A percentile compares a stretch with the other conserved stretches of the same genome.
Conservation (phyloP, 2,113 vertebrate species). For the Percopsis transmontana region DNA sequence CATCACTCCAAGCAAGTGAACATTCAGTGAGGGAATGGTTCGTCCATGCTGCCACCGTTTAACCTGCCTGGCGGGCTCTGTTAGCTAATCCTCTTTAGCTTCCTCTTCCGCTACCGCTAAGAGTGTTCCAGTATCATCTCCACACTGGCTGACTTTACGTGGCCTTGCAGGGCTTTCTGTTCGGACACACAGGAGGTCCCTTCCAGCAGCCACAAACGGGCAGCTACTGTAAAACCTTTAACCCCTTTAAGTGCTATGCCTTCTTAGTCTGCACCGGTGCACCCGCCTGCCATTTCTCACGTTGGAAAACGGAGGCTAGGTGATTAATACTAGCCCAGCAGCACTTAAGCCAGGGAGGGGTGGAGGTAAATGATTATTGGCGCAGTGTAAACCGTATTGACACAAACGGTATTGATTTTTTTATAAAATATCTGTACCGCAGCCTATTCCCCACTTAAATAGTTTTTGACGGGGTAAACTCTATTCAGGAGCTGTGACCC, state of each 20-base stretch:
- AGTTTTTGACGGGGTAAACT: too few relatives aligned
- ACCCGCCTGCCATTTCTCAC: conserved; percentile 42
- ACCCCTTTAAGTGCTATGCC: background rate
- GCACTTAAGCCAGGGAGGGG: background rate
- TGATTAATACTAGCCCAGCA: conserved; percentile 8
- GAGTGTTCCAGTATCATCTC: conserved; percentile 6
- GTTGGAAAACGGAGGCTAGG: conserved; percentile 19
- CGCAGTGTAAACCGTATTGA: background rate
- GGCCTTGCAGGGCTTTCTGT: conserved; percentile 10
- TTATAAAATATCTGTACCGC: background rate
- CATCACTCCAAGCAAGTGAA: conserved; percentile 24
- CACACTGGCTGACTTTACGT: conserved; percentile 7
- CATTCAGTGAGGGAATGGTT: background rate
- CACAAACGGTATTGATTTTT: background rate
- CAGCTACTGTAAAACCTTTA: conserved; percentile 3
- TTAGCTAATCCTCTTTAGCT: conserved; percentile 6
- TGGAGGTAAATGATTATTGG: background rate
- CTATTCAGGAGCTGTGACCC: too few relatives aligned
- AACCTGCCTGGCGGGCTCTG: conserved; percentile 3
- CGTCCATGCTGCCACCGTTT: background rate
- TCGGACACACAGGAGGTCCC: background rate
- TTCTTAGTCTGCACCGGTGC: conserved; percentile 10
- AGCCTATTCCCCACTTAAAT: background rate
- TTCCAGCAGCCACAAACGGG: background rate
- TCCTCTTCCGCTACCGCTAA: background rate